Conservation (phyloP, 2,797 vertebrate species). For the Enteromius paludinosus region DNA sequence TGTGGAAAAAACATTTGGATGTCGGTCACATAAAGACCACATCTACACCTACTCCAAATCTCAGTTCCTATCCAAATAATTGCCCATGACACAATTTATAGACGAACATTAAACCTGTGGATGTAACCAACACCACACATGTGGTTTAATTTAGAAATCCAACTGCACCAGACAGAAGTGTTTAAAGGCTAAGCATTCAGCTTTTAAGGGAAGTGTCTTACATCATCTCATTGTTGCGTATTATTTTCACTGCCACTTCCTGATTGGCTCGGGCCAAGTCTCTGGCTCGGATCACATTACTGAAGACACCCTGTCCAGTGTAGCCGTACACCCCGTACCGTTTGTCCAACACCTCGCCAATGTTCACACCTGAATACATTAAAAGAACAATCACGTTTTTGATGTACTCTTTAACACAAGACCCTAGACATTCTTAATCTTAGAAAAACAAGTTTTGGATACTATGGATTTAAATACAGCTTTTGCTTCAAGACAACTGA, state of each 20-base stretch:
- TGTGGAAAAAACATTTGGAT: conserved; percentile 63
- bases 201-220: conserved; percentile 73
- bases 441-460: neutral
- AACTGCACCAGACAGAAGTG: conserved; percentile 12
- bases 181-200: conserved; percentile 24
- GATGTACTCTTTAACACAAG: neutral
- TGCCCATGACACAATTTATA: neutral
- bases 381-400: neutral
- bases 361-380: conserved; percentile 88
- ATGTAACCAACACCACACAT: neutral
- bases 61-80: neutral
- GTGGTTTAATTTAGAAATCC: conserved; percentile 2
- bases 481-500: conserved; percentile 32
- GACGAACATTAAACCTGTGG: neutral
- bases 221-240: conserved; percentile 99
- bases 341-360: conserved; percentile 96
- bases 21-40: neutral
- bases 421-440: neutral
- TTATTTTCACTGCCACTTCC: conserved; percentile 99
- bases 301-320: conserved; percentile 98
- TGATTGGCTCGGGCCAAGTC: conserved; percentile 95
- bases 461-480: neutral
- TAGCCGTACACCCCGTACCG: conserved; percentile 98
- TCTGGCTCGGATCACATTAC: conserved; percentile 96
- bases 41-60: neutral